A percentile compares a stretch with the other conserved stretches of the same genome.
Conservation (phyloP, 2,797 vertebrate species). For the Notolabrus celidotus region DNA sequence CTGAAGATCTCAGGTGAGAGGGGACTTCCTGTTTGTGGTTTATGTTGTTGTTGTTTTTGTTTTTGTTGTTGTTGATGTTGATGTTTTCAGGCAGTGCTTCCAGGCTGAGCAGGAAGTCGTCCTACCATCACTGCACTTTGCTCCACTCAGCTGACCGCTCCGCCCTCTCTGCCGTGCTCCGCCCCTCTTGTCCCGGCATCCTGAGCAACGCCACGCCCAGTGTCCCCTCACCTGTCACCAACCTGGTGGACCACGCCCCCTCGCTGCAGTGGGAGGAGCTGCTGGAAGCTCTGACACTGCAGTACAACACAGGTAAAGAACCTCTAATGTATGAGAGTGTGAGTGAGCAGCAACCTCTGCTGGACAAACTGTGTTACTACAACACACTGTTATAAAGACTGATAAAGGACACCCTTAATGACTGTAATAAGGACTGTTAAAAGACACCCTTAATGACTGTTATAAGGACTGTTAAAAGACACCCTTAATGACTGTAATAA, state of each 20-base stretch:
- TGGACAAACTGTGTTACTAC: background rate
- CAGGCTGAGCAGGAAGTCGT: slow-evolving; percentile 89
- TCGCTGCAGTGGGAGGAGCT: slow-evolving; percentile 86
- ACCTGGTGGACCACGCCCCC: slow-evolving; percentile 89
- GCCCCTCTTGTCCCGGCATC: slow-evolving; percentile 87
- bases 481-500: too few relatives aligned
- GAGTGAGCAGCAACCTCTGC: background rate
- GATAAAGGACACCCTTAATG: too few relatives aligned
- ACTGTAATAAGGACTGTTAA: too few relatives aligned
- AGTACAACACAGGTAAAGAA: slow-evolving; percentile 82
- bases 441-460: too few relatives aligned
- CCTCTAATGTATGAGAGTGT: background rate
- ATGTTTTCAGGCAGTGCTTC: slow-evolving; percentile 88
- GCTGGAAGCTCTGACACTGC: slow-evolving; percentile 84
- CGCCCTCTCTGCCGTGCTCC: slow-evolving; percentile 85
- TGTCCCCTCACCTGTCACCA: slow-evolving; percentile 88
- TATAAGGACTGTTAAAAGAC: too few relatives aligned
- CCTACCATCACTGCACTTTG: slow-evolving; percentile 96
- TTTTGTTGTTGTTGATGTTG: background rate
- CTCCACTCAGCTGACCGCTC: slow-evolving; percentile 86
- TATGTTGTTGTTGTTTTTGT: background rate
- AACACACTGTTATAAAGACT: too few relatives aligned
- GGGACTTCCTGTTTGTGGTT: background rate
- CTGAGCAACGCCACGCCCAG: slow-evolving; percentile 93
- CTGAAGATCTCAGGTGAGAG: slow-evolving; percentile 92